Evolutionary conservation across 2,888 invertebrate genomes (phyloP).

Genomic region (Stratiomys singularior): DNA sequence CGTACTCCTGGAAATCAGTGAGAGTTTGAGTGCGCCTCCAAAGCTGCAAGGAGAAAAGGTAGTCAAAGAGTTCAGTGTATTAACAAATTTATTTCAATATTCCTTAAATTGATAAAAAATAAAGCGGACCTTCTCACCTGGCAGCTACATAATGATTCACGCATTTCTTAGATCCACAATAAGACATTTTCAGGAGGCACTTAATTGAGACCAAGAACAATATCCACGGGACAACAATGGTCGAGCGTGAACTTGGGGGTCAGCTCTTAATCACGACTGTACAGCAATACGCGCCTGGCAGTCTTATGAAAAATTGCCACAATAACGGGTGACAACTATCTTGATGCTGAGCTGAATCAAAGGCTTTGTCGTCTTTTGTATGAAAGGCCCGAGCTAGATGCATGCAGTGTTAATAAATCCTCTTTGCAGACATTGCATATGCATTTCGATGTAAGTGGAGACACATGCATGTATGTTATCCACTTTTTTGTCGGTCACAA

Average conservation of each 20-base stretch:
- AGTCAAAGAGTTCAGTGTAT: too few relatives aligned
- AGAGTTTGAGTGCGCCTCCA: too few relatives aligned
- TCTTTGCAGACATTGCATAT: background rate
- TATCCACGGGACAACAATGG: conserved; percentile 22
- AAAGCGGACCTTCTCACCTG: too few relatives aligned
- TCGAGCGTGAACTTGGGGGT: conserved; percentile 15
- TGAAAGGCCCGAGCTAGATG: conserved; percentile 4
- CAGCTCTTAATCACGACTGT: conserved; percentile 46
- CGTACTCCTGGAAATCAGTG: too few relatives aligned
- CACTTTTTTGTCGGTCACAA: background rate
- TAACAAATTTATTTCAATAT: too few relatives aligned
- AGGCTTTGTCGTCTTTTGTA: background rate
- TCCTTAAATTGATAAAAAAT: too few relatives aligned
- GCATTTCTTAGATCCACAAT: background rate
- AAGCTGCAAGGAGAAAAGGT: too few relatives aligned
- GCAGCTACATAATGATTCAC: background rate
- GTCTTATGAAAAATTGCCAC: conserved; percentile 48
- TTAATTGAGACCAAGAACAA: conserved; percentile 30
- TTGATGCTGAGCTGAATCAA: conserved; percentile 32
- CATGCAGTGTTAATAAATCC: conserved; percentile 29
- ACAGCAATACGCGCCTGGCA: conserved; percentile 22
- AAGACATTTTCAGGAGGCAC: conserved; percentile 25
- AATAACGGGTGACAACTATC: conserved; percentile 50
- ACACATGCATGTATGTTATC: too few relatives aligned
- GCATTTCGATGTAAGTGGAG: background rate